Base-by-base conservation (phyloP, 2,113 vertebrate genomes). In the Uria lomvia region DNA sequence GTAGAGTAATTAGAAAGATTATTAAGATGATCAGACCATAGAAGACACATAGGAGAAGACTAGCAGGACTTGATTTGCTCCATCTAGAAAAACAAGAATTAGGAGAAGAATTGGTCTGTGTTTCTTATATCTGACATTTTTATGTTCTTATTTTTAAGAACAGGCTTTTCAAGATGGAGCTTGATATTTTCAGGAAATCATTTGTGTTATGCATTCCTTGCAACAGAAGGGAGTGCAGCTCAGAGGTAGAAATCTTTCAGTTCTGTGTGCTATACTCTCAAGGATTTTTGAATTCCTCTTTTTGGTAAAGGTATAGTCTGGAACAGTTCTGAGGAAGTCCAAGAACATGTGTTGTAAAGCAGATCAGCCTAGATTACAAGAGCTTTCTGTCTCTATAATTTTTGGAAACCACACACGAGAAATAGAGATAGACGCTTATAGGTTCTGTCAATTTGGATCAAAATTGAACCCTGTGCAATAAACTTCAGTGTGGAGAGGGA, bases 91-190 rank as follows among this genome's bases (percentile, higher is more conserved):
- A 86, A 50, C 1, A 72, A 43, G 6, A 36, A 72, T 23, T 23
- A n/a, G 5, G 5, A 38, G 20, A 56, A 74, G 21, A 77, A 56
- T 9, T 0, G 0, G 8, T 20, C 7, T 26, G 3, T 45, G 84
- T 55, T 42, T 18, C 9, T 20, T 59, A 81, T 62, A 47, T 34
- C 36, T 71, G 8, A 42, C 7, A n/a, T 32, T 47, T 47, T 47
- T 47, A 21, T 47, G 47, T 22, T 11, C 47, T 47, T 47, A 22
- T 47, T 47, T 47, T 47, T 47, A 42, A 58, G 23, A 74, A 21
- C 14, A 62, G 13, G 1, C 5, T 5, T 53, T 88, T 53, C 36
- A 53, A 53, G 22, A 34, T 36, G 8, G 26, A 82, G 10, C 22
- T 55, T 43, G 4, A 11, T 49, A 43, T 67, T 82, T 67, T 38